These are phyloP conservation scores for Strigamia transsilvanica DNA, from an alignment of 2,888 invertebrate genomes.

Conservation along the genomic window DNA sequence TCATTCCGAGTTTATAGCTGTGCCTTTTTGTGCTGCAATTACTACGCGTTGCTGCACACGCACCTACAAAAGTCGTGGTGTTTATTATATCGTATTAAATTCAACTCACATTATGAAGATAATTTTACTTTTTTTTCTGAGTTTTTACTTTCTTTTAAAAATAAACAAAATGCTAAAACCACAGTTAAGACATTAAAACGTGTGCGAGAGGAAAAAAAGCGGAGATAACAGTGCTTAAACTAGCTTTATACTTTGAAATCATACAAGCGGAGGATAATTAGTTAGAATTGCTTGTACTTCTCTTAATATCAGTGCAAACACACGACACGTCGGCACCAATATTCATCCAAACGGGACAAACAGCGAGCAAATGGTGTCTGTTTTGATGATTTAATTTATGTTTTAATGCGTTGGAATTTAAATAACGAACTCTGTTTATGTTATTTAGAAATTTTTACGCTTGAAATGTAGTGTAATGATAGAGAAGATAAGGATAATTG, in stretches of 20 bases:
- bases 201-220: neutral
- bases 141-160: neutral
- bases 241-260: neutral
- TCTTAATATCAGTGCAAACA: neutral
- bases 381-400: too few relatives aligned
- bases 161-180: neutral
- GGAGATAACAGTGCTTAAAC: neutral
- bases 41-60: neutral
- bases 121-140: neutral
- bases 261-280: neutral
- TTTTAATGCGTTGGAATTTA: too few relatives aligned
- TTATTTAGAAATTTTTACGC: too few relatives aligned
- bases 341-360: neutral
- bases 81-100: conserved; percentile 13
- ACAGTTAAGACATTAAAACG: neutral
- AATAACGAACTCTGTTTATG: too few relatives aligned
- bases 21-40: conserved; percentile 12
- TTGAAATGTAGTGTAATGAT: too few relatives aligned
- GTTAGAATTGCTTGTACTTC: conserved; percentile 1
- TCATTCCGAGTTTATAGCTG: neutral
- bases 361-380: too few relatives aligned
- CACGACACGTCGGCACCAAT: neutral
- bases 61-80: conserved; percentile 19
- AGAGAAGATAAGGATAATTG: too few relatives aligned
- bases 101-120: conserved; percentile 5